These are phyloP conservation scores for Lepus oiostolus DNA, from an alignment of 2,797 vertebrate genomes.

Conservation along the genomic window DNA sequence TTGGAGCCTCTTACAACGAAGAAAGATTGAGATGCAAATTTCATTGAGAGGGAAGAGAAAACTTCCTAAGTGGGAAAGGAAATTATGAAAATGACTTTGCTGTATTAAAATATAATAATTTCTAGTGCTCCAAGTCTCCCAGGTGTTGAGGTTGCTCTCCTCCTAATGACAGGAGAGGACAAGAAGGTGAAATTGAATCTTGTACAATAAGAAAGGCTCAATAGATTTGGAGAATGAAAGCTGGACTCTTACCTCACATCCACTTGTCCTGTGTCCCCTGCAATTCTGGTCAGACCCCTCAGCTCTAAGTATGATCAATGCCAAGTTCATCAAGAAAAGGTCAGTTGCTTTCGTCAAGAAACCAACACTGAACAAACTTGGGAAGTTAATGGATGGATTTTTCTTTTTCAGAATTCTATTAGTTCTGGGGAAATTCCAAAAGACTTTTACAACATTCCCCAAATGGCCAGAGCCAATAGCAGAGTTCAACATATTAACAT, in stretches of 20 bases:
- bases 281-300: slow-evolving; percentile 13
- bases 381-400: slow-evolving; percentile 71
- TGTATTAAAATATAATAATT: slow-evolving; percentile 52
- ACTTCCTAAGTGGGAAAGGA: slow-evolving; percentile 75
- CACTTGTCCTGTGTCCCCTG: background rate
- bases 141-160: slow-evolving; percentile 41
- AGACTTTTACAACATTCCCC: slow-evolving; percentile 65
- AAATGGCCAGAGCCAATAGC: slow-evolving; percentile 66
- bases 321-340: slow-evolving; percentile 69
- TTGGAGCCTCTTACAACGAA: slow-evolving; percentile 70
- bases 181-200: slow-evolving; percentile 14
- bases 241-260: background rate
- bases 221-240: background rate
- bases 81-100: slow-evolving; percentile 72
- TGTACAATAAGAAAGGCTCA: background rate
- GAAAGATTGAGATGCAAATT: slow-evolving; percentile 78
- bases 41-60: slow-evolving; percentile 74
- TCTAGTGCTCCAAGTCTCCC: slow-evolving; percentile 43
- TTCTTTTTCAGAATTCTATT: slow-evolving; percentile 69
- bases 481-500: slow-evolving; percentile 72
- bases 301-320: slow-evolving; percentile 47
- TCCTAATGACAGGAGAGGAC: slow-evolving; percentile 34
- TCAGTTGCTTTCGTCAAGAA: slow-evolving; percentile 66
- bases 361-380: slow-evolving; percentile 57
- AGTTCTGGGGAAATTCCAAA: slow-evolving; percentile 71